Base-by-base conservation (phyloP, 2,888 invertebrate genomes). In the Abrostola triplasia region DNA sequence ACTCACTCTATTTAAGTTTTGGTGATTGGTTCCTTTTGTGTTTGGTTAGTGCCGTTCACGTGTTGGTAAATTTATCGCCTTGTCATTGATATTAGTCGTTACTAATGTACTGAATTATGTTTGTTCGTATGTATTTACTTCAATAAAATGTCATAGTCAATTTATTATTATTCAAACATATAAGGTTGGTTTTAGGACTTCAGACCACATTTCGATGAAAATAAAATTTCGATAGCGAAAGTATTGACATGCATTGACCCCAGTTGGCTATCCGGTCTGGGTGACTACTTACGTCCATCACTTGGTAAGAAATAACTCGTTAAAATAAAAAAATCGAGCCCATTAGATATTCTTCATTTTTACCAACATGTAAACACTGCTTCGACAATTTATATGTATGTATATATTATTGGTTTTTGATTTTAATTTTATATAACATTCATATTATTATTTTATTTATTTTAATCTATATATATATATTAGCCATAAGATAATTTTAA, bases 1-100 rank as follows among this genome's bases (percentile, higher is more conserved):
- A 61, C 76, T 86, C 64, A 81, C 87, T 42, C 64, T 82, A 47
- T 55, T 77, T 56, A 69, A 81, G 73, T 73, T 82, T 58, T 86
- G 87, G 83, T 85, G 84, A 84, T 12, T 50, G 36, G 42, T 62
- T 42, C 11, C 24, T 50, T 24, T 35, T 62, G 13, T 24, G 35
- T 37, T 72, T 11, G 50, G 2, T 60, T 24, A 24, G 24, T 24
- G 24, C 24, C 24, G 70, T 60, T 54, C 68, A 70, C 41, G 38
- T 67, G 57, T 57, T 49, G 35, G 35, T 35, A 36, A 36, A 11
- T 11, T 6, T 10, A 24, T 24, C 24, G 24, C 24, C 24, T 24
- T 24, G 24, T 24, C 24, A 24, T 24, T 24, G 24, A 24, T 24
- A 24, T 24, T 24, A 24, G 24, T 2, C 24, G 1, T 24, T 24